Conservation (phyloP, 1,140 invertebrate species). For the Bombus vancouverensis region DNA sequence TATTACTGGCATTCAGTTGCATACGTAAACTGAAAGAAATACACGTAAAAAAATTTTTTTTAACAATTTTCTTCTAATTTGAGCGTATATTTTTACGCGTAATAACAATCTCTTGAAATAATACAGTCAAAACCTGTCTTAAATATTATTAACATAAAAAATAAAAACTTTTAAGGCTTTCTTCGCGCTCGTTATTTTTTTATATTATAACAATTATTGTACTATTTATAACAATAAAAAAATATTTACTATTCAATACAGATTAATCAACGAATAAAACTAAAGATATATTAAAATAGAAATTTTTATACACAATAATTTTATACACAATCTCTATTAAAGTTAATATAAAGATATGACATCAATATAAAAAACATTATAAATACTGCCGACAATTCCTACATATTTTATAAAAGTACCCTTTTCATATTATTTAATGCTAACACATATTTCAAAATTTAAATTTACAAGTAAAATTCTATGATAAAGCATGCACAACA, state of each 20-base stretch:
- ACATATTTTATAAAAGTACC: constrained; percentile 4
- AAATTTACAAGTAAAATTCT: not conserved
- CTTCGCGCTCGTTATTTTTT: not conserved
- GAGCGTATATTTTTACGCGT: not conserved
- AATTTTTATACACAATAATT: constrained; percentile 32
- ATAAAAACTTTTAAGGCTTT: not conserved
- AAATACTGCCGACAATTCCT: constrained; percentile 32
- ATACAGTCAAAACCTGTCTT: not conserved
- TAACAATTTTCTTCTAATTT: not conserved
- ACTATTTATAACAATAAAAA: not conserved
- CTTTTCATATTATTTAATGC: not conserved
- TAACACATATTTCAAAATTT: not conserved
- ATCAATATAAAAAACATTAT: constrained; percentile 29
- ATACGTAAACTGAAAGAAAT: not conserved
- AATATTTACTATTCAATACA: not conserved
- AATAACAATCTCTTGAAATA: not conserved
- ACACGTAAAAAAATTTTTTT: not conserved
- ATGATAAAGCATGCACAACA: not conserved
- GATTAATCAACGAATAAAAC: not conserved
- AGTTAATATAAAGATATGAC: constrained; percentile 24
- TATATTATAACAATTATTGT: constrained; percentile 6
- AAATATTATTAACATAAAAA: constrained; percentile 10
- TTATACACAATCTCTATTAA: constrained; percentile 16
- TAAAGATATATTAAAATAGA: constrained; percentile 13
- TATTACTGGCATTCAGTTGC: not conserved